Evolutionary conservation across 2,888 invertebrate genomes (phyloP).

Genomic region (Lepidocyrtinus sp.): DNA sequence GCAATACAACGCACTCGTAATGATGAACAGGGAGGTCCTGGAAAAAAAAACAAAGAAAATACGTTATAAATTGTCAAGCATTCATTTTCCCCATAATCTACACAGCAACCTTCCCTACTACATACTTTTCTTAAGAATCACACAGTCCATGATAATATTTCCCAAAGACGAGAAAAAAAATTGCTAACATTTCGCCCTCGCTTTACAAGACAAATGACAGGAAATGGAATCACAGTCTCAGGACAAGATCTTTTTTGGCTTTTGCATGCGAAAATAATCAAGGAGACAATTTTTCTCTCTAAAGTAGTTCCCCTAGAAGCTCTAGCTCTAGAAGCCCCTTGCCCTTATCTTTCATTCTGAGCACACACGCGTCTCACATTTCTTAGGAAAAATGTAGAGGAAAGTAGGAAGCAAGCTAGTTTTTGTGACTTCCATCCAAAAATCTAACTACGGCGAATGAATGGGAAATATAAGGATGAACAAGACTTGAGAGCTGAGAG

Average conservation of each 20-base stretch:
- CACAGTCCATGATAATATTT: background rate
- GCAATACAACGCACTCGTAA: constrained; percentile 96
- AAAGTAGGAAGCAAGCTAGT: background rate
- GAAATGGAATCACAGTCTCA: constrained; percentile 14
- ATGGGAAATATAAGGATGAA: background rate
- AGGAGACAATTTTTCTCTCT: constrained; percentile 8
- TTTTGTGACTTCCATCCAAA: background rate
- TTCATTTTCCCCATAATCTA: background rate
- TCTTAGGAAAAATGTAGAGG: background rate
- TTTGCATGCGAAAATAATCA: constrained; percentile 18
- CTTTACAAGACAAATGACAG: constrained; percentile 1
- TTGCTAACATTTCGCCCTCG: constrained; percentile 7
- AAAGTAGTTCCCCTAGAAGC: background rate
- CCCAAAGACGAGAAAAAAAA: constrained; percentile 26
- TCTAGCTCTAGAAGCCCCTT: background rate
- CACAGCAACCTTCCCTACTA: background rate
- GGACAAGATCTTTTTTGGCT: constrained; percentile 1
- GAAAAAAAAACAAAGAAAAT: constrained; percentile 31
- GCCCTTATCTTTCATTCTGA: constrained; percentile 3
- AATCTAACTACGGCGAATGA: background rate
- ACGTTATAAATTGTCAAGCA: background rate
- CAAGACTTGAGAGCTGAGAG: background rate
- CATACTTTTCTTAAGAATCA: background rate
- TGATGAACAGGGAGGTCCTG: constrained; percentile 81
- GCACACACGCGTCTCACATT: background rate